Evolutionary conservation across 2,113 vertebrate species (phyloP).

Genomic region (Ictidomys tridecemlineatus): DNA sequence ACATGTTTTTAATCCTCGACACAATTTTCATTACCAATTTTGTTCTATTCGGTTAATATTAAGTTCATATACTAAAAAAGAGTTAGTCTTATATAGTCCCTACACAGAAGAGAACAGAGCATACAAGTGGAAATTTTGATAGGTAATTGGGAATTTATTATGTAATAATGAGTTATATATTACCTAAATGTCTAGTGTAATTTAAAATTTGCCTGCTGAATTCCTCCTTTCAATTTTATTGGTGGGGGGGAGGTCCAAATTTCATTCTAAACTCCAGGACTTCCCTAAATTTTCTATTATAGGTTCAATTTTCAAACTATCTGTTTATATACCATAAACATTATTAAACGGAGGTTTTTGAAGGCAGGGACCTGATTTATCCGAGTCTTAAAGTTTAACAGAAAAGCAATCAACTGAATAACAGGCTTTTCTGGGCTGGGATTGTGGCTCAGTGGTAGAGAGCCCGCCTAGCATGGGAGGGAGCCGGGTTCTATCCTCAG

Average conservation of each 20-base stretch:
- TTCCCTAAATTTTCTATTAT: conserved; percentile 24
- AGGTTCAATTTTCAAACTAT: conserved; percentile 50
- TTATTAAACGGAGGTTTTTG: conserved; percentile 58
- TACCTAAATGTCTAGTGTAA: not conserved
- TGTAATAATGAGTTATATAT: not conserved
- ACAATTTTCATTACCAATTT: conserved; percentile 57
- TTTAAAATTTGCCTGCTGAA: no score
- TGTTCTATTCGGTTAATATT: conserved; percentile 20
- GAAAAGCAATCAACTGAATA: conserved; percentile 10
- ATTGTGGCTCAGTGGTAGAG: no score
- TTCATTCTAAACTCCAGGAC: not conserved
- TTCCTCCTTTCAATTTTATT: conserved; percentile 11
- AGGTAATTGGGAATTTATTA: conserved; percentile 5
- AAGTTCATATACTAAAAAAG: conserved; percentile 23
- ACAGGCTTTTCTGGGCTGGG: not conserved
- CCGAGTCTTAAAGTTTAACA: conserved; percentile 41
- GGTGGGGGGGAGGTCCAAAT: not conserved
- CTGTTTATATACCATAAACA: not conserved
- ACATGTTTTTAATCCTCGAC: not conserved
- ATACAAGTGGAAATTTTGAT: conserved; percentile 1
- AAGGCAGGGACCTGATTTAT: conserved; percentile 20
- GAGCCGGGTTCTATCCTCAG: no score
- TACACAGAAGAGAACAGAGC: not conserved
- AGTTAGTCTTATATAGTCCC: not conserved
- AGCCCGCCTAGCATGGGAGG: no score